Evolutionary conservation across 2,113 vertebrate species (phyloP).

Genomic region (Procavia capensis): DNA sequence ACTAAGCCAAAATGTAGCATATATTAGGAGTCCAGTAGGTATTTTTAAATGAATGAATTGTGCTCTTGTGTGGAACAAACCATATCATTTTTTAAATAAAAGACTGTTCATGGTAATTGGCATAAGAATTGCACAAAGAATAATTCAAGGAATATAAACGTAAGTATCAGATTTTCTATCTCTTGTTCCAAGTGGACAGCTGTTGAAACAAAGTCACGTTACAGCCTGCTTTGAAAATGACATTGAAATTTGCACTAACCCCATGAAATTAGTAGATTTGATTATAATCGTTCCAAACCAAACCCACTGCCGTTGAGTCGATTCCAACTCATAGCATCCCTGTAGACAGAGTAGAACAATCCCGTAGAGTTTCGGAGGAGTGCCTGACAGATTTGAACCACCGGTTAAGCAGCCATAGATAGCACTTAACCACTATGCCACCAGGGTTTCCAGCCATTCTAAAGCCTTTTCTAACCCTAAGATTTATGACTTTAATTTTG

Average conservation of each 20-base stretch:
- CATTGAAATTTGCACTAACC: background rate
- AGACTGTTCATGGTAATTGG: background rate
- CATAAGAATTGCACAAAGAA: background rate
- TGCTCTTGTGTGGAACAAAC: background rate
- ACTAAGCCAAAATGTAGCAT: background rate
- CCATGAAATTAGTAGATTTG: background rate
- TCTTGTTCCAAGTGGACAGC: background rate
- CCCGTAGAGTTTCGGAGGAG: too few relatives aligned
- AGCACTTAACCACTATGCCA: too few relatives aligned
- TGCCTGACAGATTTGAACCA: too few relatives aligned
- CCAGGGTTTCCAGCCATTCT: too few relatives aligned
- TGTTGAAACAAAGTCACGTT: background rate
- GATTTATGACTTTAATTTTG: constrained; percentile 24
- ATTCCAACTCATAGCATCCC: too few relatives aligned
- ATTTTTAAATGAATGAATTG: background rate
- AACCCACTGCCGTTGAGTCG: too few relatives aligned
- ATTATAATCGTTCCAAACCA: background rate
- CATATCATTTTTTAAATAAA: background rate
- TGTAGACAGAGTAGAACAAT: too few relatives aligned
- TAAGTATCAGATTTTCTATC: background rate
- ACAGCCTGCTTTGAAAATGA: background rate
- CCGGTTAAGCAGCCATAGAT: too few relatives aligned
- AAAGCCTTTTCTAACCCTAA: background rate
- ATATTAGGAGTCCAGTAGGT: background rate
- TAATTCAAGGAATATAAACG: background rate